phyloP scores from a whole-genome alignment of 2,797 vertebrate genomes.

The Podarcis siculus region DNA sequence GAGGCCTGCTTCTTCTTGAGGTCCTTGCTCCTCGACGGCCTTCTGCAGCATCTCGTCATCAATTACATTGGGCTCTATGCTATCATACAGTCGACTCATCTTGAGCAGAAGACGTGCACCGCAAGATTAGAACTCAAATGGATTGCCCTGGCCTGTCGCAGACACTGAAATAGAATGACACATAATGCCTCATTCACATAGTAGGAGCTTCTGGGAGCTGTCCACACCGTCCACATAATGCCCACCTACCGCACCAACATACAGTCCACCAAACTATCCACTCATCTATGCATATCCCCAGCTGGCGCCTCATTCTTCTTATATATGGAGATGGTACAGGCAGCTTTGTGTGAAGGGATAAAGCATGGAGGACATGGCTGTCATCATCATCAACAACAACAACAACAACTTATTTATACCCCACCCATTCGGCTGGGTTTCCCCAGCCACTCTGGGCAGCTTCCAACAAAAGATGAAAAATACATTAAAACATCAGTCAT shows the following conservation, averaged over 20 bases:
- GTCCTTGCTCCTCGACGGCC: constrained; percentile 78
- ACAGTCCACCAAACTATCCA: not conserved
- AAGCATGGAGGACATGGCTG: no score
- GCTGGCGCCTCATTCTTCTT: not conserved
- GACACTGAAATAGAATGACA: not conserved
- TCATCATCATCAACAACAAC: no score
- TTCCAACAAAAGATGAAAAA: no score
- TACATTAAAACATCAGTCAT: no score
- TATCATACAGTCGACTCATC: constrained; percentile 51
- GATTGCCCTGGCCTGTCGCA: not conserved
- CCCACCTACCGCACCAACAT: no score
- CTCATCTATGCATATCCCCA: not conserved
- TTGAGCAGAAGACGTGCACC: not conserved
- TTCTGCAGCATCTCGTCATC: constrained; percentile 81
- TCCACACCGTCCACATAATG: not conserved
- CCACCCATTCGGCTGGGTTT: no score
- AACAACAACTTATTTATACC: no score
- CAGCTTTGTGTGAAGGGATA: not conserved
- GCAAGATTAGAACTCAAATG: constrained; percentile 9
- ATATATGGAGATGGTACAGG: not conserved
- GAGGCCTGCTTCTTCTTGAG: constrained; percentile 66
- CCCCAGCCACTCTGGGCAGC: no score
- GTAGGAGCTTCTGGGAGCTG: not conserved
- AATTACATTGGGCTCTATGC: constrained; percentile 77
- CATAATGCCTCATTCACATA: not conserved